Conservation (phyloP, 2,113 vertebrate genomes). For the Paedocypris sp. region DNA sequence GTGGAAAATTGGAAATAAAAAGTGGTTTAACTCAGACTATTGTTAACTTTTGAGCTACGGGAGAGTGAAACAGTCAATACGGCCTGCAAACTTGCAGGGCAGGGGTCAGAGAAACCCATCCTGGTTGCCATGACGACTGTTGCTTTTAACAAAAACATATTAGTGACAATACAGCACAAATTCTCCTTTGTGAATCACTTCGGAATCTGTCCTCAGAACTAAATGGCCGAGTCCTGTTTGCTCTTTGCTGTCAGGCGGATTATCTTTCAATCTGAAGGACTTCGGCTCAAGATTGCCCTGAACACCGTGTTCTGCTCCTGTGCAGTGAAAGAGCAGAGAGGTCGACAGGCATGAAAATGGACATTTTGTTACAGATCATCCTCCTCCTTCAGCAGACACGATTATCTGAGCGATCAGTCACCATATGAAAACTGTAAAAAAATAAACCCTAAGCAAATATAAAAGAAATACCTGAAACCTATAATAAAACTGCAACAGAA, state of each 20-base stretch:
- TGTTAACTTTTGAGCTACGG: background rate
- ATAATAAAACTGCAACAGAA: too few relatives aligned
- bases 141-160: too few relatives aligned
- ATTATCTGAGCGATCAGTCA: too few relatives aligned
- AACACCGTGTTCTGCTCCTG: background rate
- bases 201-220: too few relatives aligned
- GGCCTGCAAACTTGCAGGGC: background rate
- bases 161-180: too few relatives aligned
- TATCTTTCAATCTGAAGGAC: background rate
- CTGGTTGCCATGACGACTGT: too few relatives aligned
- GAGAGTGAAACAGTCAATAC: background rate
- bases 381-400: background rate
- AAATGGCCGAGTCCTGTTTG: background rate
- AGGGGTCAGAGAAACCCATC: conserved; percentile 16
- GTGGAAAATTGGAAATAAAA: background rate
- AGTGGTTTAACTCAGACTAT: background rate
- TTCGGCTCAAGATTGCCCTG: background rate
- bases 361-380: background rate
- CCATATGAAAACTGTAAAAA: background rate
- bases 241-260: background rate
- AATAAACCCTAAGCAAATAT: too few relatives aligned
- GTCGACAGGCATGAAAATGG: background rate
- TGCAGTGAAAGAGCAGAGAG: too few relatives aligned
- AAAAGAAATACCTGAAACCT: too few relatives aligned
- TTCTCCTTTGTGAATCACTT: too few relatives aligned